Percentiles rank a stretch among this genome's conserved stretches.
These are phyloP conservation scores for Sminthurides bifidus DNA, from an alignment of 1,140 invertebrate genomes.

Conservation along the genomic window DNA sequence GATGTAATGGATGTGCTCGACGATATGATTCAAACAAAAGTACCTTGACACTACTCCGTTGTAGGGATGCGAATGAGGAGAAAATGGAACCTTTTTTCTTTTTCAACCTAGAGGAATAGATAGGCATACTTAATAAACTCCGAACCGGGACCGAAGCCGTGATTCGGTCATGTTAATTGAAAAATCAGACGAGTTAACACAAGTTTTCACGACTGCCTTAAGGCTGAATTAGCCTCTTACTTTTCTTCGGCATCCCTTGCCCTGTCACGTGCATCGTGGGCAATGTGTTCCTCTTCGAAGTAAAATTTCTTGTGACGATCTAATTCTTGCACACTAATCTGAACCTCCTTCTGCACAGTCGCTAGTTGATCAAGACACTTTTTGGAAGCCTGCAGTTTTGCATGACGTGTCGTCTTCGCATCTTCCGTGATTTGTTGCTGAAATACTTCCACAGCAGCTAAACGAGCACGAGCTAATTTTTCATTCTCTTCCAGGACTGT, in stretches of 20 bases:
- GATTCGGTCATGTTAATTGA: constrained; percentile 5
- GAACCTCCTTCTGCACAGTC: constrained; percentile 79
- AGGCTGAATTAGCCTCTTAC: too few relatives aligned
- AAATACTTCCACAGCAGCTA: constrained; percentile 86
- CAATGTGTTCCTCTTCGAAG: constrained; percentile 87
- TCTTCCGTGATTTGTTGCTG: constrained; percentile 88
- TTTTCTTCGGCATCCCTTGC: constrained; percentile 92
- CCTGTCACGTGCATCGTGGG: constrained; percentile 87
- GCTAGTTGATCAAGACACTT: constrained; percentile 77
- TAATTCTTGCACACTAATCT: constrained; percentile 72
- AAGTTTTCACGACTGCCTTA: too few relatives aligned
- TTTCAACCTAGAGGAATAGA: constrained; percentile 56
- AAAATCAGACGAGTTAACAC: too few relatives aligned
- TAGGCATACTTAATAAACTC: neutral
- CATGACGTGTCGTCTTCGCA: constrained; percentile 65
- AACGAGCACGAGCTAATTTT: constrained; percentile 72
- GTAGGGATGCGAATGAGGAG: constrained; percentile 85
- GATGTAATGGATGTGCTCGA: neutral
- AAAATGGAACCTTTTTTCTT: constrained; percentile 94
- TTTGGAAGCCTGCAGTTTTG: constrained; percentile 74
- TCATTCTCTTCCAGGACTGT: constrained; percentile 90
- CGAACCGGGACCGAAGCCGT: too few relatives aligned
- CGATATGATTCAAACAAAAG: too few relatives aligned
- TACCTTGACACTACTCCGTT: constrained; percentile 92
- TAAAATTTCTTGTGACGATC: constrained; percentile 91